Percentiles rank a stretch among this genome's conserved stretches.
These are phyloP conservation scores for Habrosyne pyritoides DNA, from an alignment of 2,888 invertebrate genomes.

Conservation along the genomic window DNA sequence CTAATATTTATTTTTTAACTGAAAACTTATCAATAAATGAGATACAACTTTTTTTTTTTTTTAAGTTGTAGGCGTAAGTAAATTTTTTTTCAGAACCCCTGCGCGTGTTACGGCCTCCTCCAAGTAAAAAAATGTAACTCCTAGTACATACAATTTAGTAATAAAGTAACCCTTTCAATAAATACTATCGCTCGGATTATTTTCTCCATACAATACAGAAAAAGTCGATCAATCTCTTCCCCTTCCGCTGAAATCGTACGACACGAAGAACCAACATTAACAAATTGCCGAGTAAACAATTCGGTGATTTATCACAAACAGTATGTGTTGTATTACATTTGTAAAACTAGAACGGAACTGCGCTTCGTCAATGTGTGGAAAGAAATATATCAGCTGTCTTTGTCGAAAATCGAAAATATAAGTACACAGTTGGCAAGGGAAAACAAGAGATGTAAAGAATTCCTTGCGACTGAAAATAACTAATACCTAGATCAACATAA, in stretches of 20 bases:
- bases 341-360: not conserved
- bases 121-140: too few relatives aligned
- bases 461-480: too few relatives aligned
- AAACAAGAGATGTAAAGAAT: too few relatives aligned
- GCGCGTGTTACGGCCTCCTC: too few relatives aligned
- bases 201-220: not conserved
- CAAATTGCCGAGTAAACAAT: constrained; percentile 1
- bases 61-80: too few relatives aligned
- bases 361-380: not conserved
- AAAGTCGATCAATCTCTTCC: not conserved
- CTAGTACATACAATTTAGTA: too few relatives aligned
- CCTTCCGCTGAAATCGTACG: not conserved
- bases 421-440: not conserved
- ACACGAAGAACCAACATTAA: not conserved
- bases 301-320: not conserved
- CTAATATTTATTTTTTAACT: too few relatives aligned
- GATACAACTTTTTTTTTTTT: too few relatives aligned
- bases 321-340: not conserved
- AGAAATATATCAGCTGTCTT: not conserved
- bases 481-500: too few relatives aligned
- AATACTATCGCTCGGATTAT: not conserved
- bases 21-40: too few relatives aligned
- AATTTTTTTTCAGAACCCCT: too few relatives aligned
- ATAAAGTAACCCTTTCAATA: too few relatives aligned
- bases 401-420: not conserved